phyloP scores from a whole-genome alignment of 2,797 vertebrate species.

The Tadarida brasiliensis region DNA sequence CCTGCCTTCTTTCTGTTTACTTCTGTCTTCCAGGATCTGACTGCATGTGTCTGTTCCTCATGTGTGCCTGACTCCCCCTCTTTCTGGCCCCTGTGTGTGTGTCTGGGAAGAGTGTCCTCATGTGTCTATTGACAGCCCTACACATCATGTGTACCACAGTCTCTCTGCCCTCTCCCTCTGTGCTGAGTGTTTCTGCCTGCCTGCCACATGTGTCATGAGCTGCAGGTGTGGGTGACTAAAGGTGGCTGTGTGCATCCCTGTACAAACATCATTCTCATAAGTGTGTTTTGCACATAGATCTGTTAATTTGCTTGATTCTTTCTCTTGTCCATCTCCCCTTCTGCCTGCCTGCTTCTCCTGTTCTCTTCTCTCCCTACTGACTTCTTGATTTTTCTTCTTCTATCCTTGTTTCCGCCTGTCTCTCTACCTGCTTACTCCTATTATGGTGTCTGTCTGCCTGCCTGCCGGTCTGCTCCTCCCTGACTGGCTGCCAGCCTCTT shows the following conservation, averaged over 20 bases:
- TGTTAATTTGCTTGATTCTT: constrained; percentile 15
- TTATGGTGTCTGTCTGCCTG: constrained; percentile 62
- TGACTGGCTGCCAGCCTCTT: constrained; percentile 73
- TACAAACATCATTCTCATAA: background rate
- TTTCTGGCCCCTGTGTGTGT: background rate
- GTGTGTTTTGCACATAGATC: background rate
- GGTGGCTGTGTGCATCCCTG: constrained; percentile 16
- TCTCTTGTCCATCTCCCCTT: background rate
- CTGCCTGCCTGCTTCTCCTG: background rate
- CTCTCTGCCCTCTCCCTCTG: constrained; percentile 14
- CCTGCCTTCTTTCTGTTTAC: constrained; percentile 49
- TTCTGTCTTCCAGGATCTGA: constrained; percentile 40
- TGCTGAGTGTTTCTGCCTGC: constrained; percentile 21
- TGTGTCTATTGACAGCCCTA: background rate
- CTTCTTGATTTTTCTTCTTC: constrained; percentile 48
- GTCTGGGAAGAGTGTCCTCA: constrained; percentile 54
- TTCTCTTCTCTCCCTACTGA: constrained; percentile 19
- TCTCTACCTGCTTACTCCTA: constrained; percentile 73
- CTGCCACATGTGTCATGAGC: constrained; percentile 31
- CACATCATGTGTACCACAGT: background rate
- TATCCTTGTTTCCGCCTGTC: constrained; percentile 44
- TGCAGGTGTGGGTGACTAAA: constrained; percentile 68
- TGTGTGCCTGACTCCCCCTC: constrained; percentile 38
- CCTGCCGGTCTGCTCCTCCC: constrained; percentile 71
- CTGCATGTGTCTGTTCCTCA: background rate